Conservation (phyloP, 2,797 vertebrate genomes). For the Pangasius macronema region DNA sequence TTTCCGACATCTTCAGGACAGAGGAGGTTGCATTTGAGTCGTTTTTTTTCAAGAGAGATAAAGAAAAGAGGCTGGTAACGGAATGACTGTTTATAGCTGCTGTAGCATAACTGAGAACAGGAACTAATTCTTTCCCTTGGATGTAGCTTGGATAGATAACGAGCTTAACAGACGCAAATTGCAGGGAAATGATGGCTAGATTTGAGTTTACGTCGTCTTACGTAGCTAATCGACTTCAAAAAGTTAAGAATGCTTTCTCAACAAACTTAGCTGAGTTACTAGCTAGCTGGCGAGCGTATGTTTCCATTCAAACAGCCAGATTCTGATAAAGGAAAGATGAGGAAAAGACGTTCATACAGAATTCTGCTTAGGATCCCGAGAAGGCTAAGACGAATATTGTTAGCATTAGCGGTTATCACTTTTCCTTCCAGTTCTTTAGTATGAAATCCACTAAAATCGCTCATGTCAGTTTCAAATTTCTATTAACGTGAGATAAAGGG, state of each 20-base stretch:
- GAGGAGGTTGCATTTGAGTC: too few species aligned
- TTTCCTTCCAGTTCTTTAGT: not conserved
- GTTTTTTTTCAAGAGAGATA: not conserved
- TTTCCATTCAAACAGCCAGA: not conserved
- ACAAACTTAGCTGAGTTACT: not conserved
- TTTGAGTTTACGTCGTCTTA: not conserved
- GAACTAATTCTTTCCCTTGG: too few species aligned
- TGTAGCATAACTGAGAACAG: not conserved
- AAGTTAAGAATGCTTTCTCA: not conserved
- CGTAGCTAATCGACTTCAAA: not conserved
- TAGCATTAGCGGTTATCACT: not conserved
- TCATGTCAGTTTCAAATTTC: not conserved
- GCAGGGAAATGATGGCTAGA: not conserved
- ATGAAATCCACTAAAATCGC: not conserved
- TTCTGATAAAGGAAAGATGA: not conserved
- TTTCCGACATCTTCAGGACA: not conserved
- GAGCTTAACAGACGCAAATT: not conserved
- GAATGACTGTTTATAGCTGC: not conserved
- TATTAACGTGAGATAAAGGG: not conserved
- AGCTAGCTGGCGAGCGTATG: not conserved
- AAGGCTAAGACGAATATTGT: not conserved
- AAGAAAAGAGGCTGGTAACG: not conserved
- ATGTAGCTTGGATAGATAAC: not conserved
- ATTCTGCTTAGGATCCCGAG: not conserved
- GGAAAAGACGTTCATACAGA: not conserved